Evolutionary conservation across 2,113 vertebrate species (phyloP), one percentile per base, ranked within the genome.

Genomic region (Sturnira hondurensis): DNA sequence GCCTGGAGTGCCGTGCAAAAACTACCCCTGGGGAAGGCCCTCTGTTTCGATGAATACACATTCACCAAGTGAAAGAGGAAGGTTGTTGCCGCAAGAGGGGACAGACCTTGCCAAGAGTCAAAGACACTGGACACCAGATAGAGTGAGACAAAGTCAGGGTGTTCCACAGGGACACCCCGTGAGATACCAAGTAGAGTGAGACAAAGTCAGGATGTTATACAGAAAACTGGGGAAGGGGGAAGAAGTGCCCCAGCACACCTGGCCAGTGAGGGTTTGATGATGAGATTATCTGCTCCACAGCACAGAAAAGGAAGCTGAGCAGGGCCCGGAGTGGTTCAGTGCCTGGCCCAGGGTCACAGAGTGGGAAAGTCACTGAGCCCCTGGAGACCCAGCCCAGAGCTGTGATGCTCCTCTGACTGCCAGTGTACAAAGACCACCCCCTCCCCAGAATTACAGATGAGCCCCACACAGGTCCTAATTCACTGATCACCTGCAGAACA

Each of bases 351-450:
- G 54, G 20, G 20, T 71, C 56, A 50, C 5, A 47, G 54, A 36
- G 22, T n/a, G 1, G 43, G 31, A 13, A 74, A 47, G 31, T 20
- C 28, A 38, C 36, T 11, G 41, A 83, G 41, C 33, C 4, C 3
- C 11, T 12, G 38, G 73, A 82, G 38, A 47, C 8, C 31, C 15
- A 61, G 41, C 19, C 9, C 68, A 80, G 33, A 9, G 58, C 10
- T 81, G 22, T 41, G 26, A 41, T 41, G 38, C 9, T 93, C 20
- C 77, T 70, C 19, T 20, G 50, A 36, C 22, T 45, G 58, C 20
- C 54, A 36, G 14, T 16, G 9, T 5, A 16, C 1, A 12, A 31
- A 54, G 24, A 41, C 28, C 1, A 4, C 0, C 24, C 2, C 16
- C 7, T 2, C 6, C 1, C 8, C 1, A 0, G 54, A 7, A 47